phyloP scores from a whole-genome alignment of 2,888 invertebrate genomes.

The Lasioglossum malachurum region DNA sequence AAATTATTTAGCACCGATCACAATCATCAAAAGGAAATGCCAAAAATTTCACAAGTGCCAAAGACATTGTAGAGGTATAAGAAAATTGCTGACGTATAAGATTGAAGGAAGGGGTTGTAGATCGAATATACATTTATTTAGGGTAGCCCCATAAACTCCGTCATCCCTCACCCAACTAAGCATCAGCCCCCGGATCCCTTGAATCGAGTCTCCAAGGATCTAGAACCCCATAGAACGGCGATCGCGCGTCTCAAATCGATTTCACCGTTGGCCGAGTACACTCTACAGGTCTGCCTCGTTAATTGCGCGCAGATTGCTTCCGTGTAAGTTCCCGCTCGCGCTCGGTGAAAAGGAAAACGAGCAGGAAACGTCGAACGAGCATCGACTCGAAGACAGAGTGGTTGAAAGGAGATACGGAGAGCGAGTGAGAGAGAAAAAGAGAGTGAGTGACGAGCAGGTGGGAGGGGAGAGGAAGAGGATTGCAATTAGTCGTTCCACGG shows the following conservation, averaged over 20 bases:
- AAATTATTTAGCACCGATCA: too few species aligned
- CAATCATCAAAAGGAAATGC: too few species aligned
- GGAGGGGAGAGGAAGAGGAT: conserved; percentile 35
- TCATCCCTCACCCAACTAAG: neutral
- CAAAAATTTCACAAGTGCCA: too few species aligned
- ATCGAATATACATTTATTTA: neutral
- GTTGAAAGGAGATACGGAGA: neutral
- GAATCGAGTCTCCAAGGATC: conserved; percentile 1
- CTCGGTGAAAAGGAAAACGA: conserved; percentile 41
- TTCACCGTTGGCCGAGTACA: conserved; percentile 58
- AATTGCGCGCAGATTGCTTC: conserved; percentile 29
- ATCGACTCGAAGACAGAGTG: neutral
- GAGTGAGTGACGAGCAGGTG: neutral
- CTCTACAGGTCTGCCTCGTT: conserved; percentile 22
- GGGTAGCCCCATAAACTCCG: neutral
- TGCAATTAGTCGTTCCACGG: conserved; percentile 78
- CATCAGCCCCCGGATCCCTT: neutral
- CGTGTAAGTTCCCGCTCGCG: neutral
- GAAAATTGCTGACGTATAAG: too few species aligned
- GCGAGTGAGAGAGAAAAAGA: neutral
- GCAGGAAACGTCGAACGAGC: conserved; percentile 37
- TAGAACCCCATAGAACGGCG: conserved; percentile 23
- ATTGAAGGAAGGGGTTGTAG: neutral
- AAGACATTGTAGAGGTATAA: too few species aligned
- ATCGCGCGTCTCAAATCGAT: conserved; percentile 70